Evolutionary conservation across 1,140 invertebrate genomes (phyloP), one percentile per base, ranked within the genome.

Genomic region (Bradynema listronoti): DNA sequence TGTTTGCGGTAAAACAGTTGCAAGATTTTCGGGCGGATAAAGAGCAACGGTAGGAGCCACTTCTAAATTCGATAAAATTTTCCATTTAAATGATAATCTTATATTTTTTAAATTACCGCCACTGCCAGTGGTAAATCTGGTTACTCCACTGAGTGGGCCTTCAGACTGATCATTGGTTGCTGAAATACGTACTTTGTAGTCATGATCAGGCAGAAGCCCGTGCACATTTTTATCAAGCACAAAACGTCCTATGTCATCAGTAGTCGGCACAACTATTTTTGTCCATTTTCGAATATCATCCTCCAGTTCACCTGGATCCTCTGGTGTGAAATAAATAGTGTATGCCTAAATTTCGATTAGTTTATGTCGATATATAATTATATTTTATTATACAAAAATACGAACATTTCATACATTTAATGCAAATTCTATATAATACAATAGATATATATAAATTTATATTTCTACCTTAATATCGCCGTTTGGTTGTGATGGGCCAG

Each of bases 151-250:
- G 9, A 75, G 63, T 11, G 74, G 74, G 9, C 74, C 74, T 57
- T 77, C 74, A 14, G 65, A 73, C 39, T 71, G 56, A 62, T 77
- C 74, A 49, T 77, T 77, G 11, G 67, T 75, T 1, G 75, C 75
- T 9, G 75, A 55, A 19, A 77, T 58, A 2, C 75, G 60, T 0
- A 78, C 62, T 36, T 69, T 65, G 59, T 77, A 77, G 16, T 56
- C 61, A 49, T 54, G 68, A 36, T 78, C 65, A 24, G 74, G 75
- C 11, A 51, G 51, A 36, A 75, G 72, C 32, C 66, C 61, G 53
- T 72, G 60, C 45, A 41, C 41, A 27, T 76, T 71, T 41, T 73
- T 74, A 29, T 68, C 67, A 39, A 77, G 50, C 22, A 61, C 64
- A 7, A 76, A 27, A 32, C 43, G 39, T 29, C 71, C 67, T 14